Evolutionary conservation across 1,140 invertebrate genomes (phyloP), one percentile per base, ranked within the genome.

Genomic region (Oryctes rhinoceros): DNA sequence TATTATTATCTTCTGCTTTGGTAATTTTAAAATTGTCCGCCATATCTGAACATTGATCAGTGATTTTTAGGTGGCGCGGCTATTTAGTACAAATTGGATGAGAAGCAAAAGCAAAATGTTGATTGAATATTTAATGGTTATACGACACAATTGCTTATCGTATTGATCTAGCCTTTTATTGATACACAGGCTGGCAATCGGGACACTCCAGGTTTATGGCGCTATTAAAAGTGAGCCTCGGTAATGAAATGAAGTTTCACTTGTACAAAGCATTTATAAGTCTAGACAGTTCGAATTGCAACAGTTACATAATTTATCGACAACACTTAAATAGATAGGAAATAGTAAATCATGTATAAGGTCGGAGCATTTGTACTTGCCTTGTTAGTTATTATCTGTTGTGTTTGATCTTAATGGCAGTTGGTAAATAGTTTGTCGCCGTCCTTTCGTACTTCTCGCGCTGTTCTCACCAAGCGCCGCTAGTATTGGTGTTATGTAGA

Each of bases 331-430:
- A 78, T 78, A 80, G 77, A 67, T 77, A 76, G 65, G 79, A 81
- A 81, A 78, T 79, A 49, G 44, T 82, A 80, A 82, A 81, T 83
- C 83, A 83, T 82, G 81, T 80, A 79, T 67, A 78, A 18, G 20
- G 53, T 76, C 76, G 47, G 81, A 82, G 81, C 81, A 85, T 85
- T 85, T 82, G 81, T 85, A 84, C 81, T 84, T 15, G 65, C 65
- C 83, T 83, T 85, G 82, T 82, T 84, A 78, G 77, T 83, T 82
- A 81, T 84, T 85, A 85, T 85, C 85, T 81, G 81, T 78, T 81
- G 80, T 81, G 84, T 85, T 85, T 83, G 84, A 85, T 85, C 85
- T 85, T 85, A 85, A 85, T 85, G 84, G 83, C 81, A 83, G 83
- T 85, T 85, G 81, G 82, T 83, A 84, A 85, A 85, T 85, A 85